Evolutionary conservation across 2,888 invertebrate species (phyloP).

Genomic region (Bellardia bayeri): DNA sequence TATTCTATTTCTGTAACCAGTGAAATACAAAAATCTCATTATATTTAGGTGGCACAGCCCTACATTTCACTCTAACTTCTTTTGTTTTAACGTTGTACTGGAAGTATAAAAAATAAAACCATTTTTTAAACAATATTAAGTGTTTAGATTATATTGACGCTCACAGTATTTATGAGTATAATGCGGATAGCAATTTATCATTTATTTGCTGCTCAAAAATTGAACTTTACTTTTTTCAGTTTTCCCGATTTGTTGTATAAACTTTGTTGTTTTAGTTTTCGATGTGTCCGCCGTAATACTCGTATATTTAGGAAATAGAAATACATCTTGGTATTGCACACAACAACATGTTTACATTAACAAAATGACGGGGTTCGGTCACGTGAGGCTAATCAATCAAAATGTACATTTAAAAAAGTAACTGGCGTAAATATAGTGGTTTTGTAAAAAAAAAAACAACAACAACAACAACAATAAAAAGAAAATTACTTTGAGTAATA

Average conservation of each 20-base stretch:
- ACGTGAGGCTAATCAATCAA: constrained; percentile 63
- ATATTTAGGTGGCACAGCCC: too few species aligned
- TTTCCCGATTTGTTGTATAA: constrained; percentile 39
- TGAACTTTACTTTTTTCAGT: not conserved
- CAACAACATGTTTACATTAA: not conserved
- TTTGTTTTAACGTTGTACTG: too few species aligned
- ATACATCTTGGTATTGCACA: not conserved
- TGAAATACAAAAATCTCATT: too few species aligned
- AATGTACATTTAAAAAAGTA: constrained; percentile 28
- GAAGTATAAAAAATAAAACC: too few species aligned
- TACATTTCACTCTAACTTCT: too few species aligned
- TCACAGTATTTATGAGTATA: too few species aligned
- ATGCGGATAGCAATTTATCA: constrained; percentile 5
- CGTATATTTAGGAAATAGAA: not conserved
- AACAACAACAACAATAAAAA: not conserved
- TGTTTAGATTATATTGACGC: too few species aligned
- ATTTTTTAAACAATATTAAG: too few species aligned
- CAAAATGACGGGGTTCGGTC: constrained; percentile 27
- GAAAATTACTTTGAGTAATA: not conserved
- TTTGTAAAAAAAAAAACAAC: not conserved
- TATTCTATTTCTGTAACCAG: too few species aligned
- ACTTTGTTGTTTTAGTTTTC: constrained; percentile 2
- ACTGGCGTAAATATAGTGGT: not conserved
- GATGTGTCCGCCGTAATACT: constrained; percentile 2
- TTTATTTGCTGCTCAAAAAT: constrained; percentile 22